A percentile compares a stretch with the other conserved stretches of the same genome.
Evolutionary conservation across 2,888 invertebrate species (phyloP).

Genomic region (Himalopsyche tibetana): DNA sequence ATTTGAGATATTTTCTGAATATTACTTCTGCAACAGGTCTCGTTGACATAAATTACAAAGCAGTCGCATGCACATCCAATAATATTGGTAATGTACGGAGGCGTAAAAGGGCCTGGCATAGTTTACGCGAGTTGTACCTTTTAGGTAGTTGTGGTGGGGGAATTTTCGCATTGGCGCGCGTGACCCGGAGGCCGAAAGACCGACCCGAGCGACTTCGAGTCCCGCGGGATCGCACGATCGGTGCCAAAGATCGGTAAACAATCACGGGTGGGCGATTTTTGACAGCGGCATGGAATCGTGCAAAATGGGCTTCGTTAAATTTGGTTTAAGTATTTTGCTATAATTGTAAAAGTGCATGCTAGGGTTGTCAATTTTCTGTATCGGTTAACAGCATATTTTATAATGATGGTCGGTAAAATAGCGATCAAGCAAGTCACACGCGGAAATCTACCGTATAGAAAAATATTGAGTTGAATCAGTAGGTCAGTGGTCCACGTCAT

Average conservation of each 20-base stretch:
- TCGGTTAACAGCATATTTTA: too few species aligned
- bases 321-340: too few species aligned
- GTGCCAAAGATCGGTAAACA: constrained; percentile 34
- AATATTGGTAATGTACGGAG: constrained; percentile 54
- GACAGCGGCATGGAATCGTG: not conserved
- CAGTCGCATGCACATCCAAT: not conserved
- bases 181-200: constrained; percentile 52
- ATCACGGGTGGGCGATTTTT: not conserved
- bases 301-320: too few species aligned
- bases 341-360: too few species aligned
- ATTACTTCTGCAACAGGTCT: too few species aligned
- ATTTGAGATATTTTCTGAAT: too few species aligned
- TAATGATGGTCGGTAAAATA: too few species aligned
- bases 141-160: constrained; percentile 78
- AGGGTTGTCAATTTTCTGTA: too few species aligned
- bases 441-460: too few species aligned
- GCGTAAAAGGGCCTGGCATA: constrained; percentile 32
- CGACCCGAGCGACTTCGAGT: not conserved
- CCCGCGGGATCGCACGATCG: not conserved
- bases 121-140: constrained; percentile 68
- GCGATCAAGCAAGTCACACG: too few species aligned
- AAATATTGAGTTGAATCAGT: too few species aligned
- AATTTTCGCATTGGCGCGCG: constrained; percentile 69
- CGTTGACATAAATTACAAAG: not conserved
- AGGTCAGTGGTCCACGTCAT: too few species aligned